Evolutionary conservation across 2,888 invertebrate genomes (phyloP).

Genomic region (Xestia xanthographa): DNA sequence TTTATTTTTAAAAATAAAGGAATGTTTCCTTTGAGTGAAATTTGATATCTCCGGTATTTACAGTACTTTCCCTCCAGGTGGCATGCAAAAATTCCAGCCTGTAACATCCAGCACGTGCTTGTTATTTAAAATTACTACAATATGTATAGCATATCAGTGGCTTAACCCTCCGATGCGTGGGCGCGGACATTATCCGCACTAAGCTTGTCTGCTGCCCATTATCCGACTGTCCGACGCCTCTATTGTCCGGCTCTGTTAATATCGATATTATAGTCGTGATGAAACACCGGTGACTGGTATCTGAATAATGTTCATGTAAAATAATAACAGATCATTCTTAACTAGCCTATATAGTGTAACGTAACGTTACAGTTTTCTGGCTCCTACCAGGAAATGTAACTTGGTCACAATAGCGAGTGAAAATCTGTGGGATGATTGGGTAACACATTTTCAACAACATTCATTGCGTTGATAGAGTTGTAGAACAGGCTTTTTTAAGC

Average conservation of each 20-base stretch:
- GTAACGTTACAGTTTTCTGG: too few relatives aligned
- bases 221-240: conserved; percentile 36
- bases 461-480: not conserved
- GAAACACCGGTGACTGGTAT: conserved; percentile 27
- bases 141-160: conserved; percentile 35
- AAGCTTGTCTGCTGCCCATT: conserved; percentile 64
- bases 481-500: not conserved
- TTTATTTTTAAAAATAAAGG: too few relatives aligned
- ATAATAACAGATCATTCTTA: not conserved
- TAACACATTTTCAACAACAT: not conserved
- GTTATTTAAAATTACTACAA: conserved; percentile 39
- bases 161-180: conserved; percentile 38
- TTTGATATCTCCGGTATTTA: too few relatives aligned
- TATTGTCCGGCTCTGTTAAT: conserved; percentile 40
- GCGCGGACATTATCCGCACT: conserved; percentile 60
- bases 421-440: not conserved
- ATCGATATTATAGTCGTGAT: conserved; percentile 22
- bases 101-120: not conserved
- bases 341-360: too few relatives aligned
- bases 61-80: too few relatives aligned
- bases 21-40: too few relatives aligned
- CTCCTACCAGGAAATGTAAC: too few relatives aligned
- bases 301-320: not conserved
- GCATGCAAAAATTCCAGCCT: too few relatives aligned
- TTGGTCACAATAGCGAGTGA: too few relatives aligned